phyloP scores from a whole-genome alignment of 1,140 invertebrate species.

The Ruditapes philippinarum region DNA sequence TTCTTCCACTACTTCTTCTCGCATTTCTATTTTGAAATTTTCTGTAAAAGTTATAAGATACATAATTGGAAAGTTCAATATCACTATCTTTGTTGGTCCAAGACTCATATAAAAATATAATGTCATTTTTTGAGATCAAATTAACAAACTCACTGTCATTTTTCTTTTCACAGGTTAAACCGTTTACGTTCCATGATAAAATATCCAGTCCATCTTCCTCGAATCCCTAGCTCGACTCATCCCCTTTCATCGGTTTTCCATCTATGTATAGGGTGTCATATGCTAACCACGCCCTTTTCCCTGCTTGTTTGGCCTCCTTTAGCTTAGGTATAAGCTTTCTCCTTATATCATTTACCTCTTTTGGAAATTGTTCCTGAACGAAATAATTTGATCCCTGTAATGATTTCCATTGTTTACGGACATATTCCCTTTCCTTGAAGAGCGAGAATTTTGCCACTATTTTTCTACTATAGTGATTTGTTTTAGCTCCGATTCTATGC shows the following conservation, averaged over 20 bases:
- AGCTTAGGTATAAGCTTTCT: too few species aligned
- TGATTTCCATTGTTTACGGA: not conserved
- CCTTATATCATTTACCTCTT: not conserved
- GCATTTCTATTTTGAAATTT: conserved; percentile 1
- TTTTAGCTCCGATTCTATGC: not conserved
- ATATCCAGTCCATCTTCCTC: too few species aligned
- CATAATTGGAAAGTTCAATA: not conserved
- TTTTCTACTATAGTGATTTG: not conserved
- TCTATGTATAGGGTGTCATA: too few species aligned
- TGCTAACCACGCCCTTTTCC: too few species aligned
- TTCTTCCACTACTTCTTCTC: not conserved
- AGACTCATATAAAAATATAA: not conserved
- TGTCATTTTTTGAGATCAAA: too few species aligned
- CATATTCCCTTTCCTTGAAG: not conserved
- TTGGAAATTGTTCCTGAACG: not conserved
- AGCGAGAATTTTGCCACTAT: conserved; percentile 14
- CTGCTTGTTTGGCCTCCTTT: too few species aligned
- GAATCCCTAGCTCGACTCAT: too few species aligned
- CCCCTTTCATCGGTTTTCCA: too few species aligned
- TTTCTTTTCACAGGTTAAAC: too few species aligned
- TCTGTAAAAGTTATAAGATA: not conserved
- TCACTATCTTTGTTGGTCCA: not conserved
- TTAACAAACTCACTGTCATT: too few species aligned
- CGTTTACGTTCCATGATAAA: too few species aligned
- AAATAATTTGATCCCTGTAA: not conserved